Conservation (phyloP, 2,797 vertebrate genomes). For the Delichon dasypus region DNA sequence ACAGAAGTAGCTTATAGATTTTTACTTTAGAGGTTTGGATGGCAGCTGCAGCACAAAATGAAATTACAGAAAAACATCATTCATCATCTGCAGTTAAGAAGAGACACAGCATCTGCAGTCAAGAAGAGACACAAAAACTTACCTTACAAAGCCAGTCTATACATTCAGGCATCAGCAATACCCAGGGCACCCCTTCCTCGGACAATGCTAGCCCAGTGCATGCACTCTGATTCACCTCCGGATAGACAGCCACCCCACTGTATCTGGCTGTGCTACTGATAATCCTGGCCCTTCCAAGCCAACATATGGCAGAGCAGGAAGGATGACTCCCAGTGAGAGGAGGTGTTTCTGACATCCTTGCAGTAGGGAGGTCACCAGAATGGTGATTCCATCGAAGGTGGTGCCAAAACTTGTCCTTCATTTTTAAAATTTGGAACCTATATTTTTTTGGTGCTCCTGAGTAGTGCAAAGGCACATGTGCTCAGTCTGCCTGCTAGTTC, state of each 20-base stretch:
- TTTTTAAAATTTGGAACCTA: not conserved
- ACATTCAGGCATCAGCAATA: not conserved
- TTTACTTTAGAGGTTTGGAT: not conserved
- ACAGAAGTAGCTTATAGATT: conserved; percentile 3
- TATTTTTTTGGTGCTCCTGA: not conserved
- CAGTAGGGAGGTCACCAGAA: not conserved
- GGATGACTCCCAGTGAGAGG: not conserved
- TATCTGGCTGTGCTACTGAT: not conserved
- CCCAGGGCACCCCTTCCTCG: not conserved
- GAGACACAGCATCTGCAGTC: not conserved
- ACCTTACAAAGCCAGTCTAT: not conserved
- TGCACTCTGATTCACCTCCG: not conserved
- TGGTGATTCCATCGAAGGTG: not conserved
- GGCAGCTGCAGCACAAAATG: not conserved
- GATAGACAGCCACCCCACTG: not conserved
- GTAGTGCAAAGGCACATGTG: not conserved
- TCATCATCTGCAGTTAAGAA: not conserved
- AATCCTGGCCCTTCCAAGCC: not conserved
- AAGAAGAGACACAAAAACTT: not conserved
- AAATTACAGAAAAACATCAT: not conserved
- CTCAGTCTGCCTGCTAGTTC: not conserved
- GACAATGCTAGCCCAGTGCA: not conserved
- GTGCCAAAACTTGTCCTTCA: not conserved
- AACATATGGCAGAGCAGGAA: not conserved
- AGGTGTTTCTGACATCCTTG: conserved; percentile 12